Evolutionary conservation across 2,797 vertebrate species (phyloP).

Genomic region (Hypotaenidia philippensis): DNA sequence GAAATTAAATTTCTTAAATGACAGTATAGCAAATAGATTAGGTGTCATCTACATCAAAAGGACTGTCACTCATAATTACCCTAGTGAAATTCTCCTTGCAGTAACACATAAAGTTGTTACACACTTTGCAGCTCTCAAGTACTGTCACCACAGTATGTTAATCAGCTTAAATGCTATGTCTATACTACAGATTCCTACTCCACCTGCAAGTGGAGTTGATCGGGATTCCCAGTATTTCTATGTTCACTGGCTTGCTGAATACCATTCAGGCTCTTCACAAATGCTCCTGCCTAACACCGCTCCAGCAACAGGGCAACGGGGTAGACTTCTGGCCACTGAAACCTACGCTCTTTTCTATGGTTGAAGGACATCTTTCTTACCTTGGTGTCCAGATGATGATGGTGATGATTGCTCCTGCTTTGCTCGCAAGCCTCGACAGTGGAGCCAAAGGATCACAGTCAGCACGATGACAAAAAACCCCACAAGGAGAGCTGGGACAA

Average conservation of each 20-base stretch:
- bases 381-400: conserved; percentile 6
- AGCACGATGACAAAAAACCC: conserved; percentile 85
- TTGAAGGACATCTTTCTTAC: conserved; percentile 23
- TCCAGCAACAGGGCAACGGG: background rate
- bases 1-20: background rate
- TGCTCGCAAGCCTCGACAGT: conserved; percentile 64
- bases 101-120: background rate
- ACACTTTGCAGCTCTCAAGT: background rate
- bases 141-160: background rate
- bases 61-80: background rate
- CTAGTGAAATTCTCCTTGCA: background rate
- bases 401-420: conserved; percentile 23
- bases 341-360: background rate
- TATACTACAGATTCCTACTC: background rate
- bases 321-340: background rate
- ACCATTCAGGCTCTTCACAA: background rate
- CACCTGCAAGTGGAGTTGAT: background rate
- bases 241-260: background rate
- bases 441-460: conserved; percentile 86
- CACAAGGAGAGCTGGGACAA: conserved; percentile 89
- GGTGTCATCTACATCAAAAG: background rate
- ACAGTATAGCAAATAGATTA: background rate
- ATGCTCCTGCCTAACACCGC: background rate
- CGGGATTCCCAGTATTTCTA: background rate
- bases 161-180: accelerated